Conservation (phyloP, 1,140 invertebrate genomes). For the Hormaphis cornu region DNA sequence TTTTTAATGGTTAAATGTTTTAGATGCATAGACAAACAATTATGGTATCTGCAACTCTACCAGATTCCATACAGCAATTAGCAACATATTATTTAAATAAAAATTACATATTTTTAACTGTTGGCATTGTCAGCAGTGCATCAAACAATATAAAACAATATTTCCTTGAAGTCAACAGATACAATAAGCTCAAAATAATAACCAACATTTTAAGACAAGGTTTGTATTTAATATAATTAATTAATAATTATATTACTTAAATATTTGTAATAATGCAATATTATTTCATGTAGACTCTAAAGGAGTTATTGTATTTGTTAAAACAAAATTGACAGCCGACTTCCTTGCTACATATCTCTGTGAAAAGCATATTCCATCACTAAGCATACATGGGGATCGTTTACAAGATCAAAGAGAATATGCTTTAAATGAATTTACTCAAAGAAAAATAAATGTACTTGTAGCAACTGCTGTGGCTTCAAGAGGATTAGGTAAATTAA, state of each 20-base stretch:
- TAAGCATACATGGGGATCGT: constrained; percentile 97
- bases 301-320: constrained; percentile 87
- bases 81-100: constrained; percentile 89
- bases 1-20: not conserved
- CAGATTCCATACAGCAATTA: constrained; percentile 92
- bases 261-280: not conserved
- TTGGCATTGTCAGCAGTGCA: constrained; percentile 90
- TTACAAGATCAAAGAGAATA: constrained; percentile 92
- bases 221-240: not conserved
- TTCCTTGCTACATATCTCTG: constrained; percentile 86
- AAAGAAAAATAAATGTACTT: constrained; percentile 83
- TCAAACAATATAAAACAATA: constrained; percentile 80
- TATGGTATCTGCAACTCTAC: constrained; percentile 99
- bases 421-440: constrained; percentile 82
- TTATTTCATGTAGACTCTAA: not conserved
- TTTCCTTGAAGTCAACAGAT: constrained; percentile 62
- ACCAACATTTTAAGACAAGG: constrained; percentile 56
- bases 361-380: constrained; percentile 82
- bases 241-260: not conserved
- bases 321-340: constrained; percentile 97
- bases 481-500: constrained; percentile 33
- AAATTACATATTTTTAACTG: constrained; percentile 97
- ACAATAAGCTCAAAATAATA: constrained; percentile 65
- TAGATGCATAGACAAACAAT: constrained; percentile 80
- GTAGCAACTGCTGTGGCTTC: constrained; percentile 88